Evolutionary conservation across 1,140 invertebrate genomes (phyloP), one percentile per base, ranked within the genome.

Genomic region (Euglossa dilemma): DNA sequence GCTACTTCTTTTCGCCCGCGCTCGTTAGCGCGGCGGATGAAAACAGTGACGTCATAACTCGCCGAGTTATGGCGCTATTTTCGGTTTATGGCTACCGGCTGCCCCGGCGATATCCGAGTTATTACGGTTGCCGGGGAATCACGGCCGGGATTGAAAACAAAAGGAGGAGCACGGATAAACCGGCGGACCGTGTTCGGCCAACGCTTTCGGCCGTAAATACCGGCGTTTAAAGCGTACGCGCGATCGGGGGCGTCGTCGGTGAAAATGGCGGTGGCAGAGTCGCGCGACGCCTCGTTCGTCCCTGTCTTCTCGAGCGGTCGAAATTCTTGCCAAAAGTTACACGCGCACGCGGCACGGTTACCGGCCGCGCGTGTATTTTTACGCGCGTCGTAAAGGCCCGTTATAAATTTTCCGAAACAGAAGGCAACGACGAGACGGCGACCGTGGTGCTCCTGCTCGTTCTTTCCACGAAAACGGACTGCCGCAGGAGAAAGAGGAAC

Each of bases 41-140:
- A 78, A 73, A 87, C 85, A 72, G 61, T 63, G 81, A 66, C 67
- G 85, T 75, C 45, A 80, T 87, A 87, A 87, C 77, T 87, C 77
- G 69, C 54, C 14, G 7, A 74, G 85, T 86, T 80, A 86, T 59
- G n/a, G 50, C 47, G 72, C 78, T 80, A 84, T 87, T 87, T 59
- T 84, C 61, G 50, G 75, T 87, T 87, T 84, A 83, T 80, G 80
- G 54, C 80, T 57, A 76, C 82, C 86, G 81, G 28, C 81, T 84
- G 81, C 52, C 47, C 28, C 73, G 64, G 12, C 70, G 71, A 76
- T 76, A 82, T 76, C 80, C 80, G 43, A 70, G 81, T 78, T 83
- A 83, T 83, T 83, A 71, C 81, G 28, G 36, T 18, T 14, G 61
- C 71, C 20, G 23, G 25, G 50, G 23, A 77, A 78, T 83, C 81